A percentile compares a stretch with the other conserved stretches of the same genome.
Evolutionary conservation across 2,797 vertebrate species (phyloP).

Genomic region (Falco cherrug): DNA sequence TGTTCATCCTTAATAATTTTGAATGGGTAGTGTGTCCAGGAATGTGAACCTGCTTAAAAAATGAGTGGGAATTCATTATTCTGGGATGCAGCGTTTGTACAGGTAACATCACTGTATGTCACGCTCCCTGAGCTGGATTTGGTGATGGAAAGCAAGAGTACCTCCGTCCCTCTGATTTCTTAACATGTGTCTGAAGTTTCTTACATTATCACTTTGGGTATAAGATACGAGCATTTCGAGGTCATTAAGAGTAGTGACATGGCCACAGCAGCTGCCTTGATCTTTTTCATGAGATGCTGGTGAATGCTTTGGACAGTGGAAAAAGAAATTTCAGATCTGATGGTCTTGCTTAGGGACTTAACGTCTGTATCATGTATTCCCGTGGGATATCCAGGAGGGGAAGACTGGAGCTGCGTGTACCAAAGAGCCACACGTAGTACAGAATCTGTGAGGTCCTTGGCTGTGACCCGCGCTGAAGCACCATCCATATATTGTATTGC

Average conservation of each 20-base stretch:
- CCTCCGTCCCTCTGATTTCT: not conserved
- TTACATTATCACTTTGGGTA: not conserved
- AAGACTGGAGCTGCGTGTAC: accelerated
- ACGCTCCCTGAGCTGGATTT: not conserved
- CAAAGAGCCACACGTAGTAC: accelerated
- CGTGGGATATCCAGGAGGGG: not conserved
- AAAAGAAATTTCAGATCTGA: not conserved
- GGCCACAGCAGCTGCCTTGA: not conserved
- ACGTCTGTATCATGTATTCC: not conserved
- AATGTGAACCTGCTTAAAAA: not conserved
- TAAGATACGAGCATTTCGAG: not conserved
- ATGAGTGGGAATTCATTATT: not conserved
- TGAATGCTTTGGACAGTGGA: not conserved
- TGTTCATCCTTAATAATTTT: not conserved
- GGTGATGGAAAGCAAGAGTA: not conserved
- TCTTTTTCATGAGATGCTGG: not conserved
- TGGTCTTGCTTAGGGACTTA: not conserved
- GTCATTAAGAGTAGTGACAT: not conserved
- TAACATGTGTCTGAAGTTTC: not conserved
- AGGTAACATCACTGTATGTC: not conserved
- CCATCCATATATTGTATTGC: not conserved
- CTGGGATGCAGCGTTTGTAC: not conserved
- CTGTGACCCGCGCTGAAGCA: not conserved
- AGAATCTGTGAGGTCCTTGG: not conserved
- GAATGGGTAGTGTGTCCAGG: not conserved